These are phyloP conservation scores for Salvelinus fontinalis DNA, from an alignment of 2,113 vertebrate species.

Conservation along the genomic window DNA sequence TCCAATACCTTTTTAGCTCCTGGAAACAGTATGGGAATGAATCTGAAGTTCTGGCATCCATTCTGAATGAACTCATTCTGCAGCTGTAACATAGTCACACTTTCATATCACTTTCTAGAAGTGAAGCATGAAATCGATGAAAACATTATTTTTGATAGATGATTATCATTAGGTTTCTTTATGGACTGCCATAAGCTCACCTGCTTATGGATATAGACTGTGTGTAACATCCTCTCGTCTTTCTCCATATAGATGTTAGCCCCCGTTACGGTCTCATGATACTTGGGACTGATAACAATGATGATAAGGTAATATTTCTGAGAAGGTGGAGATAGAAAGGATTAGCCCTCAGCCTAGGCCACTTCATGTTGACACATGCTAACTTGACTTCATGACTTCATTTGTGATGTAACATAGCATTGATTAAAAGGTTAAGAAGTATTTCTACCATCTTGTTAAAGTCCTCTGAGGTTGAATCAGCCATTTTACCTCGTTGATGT, in stretches of 20 bases:
- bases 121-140: too few species aligned
- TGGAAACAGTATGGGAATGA: slow-evolving; percentile 80
- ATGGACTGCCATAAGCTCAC: slow-evolving; percentile 2
- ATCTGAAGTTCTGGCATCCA: slow-evolving; percentile 81
- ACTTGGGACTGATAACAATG: slow-evolving; percentile 61
- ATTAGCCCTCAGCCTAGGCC: too few species aligned
- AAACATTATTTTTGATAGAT: too few species aligned
- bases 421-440: too few species aligned
- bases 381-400: too few species aligned
- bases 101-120: too few species aligned
- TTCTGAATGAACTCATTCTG: slow-evolving; percentile 83
- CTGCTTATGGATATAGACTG: slow-evolving; percentile 63
- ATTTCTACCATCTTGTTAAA: too few species aligned
- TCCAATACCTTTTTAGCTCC: slow-evolving; percentile 72
- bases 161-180: too few species aligned
- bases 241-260: slow-evolving; percentile 23
- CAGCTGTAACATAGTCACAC: slow-evolving; percentile 54
- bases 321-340: not conserved
- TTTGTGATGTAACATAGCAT: too few species aligned
- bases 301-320: slow-evolving; percentile 66
- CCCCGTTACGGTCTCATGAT: slow-evolving; percentile 48
- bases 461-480: too few species aligned
- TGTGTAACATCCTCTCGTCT: slow-evolving; percentile 56
- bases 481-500: slow-evolving; percentile 55
- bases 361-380: too few species aligned